A percentile compares a stretch with the other conserved stretches of the same genome.
phyloP scores from a whole-genome alignment of 2,797 vertebrate genomes.

The Sebastes kiyomatsui region DNA sequence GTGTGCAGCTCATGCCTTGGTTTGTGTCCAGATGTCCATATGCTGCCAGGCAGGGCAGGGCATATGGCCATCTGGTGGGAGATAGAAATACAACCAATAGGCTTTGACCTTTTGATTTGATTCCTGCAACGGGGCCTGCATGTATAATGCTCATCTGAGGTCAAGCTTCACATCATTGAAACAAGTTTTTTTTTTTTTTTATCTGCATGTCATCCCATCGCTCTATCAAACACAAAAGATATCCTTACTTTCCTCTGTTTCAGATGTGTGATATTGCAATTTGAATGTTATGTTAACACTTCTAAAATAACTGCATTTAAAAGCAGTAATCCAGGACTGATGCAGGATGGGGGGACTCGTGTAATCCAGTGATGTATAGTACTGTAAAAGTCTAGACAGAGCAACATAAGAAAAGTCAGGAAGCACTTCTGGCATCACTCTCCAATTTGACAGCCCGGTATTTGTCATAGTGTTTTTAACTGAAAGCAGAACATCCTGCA shows the following conservation, averaged over 20 bases:
- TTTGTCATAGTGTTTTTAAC: background rate
- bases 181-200: background rate
- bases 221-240: background rate
- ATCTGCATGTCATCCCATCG: background rate
- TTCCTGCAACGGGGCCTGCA: constrained; percentile 27
- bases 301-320: background rate
- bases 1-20: constrained; percentile 50
- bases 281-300: background rate
- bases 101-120: constrained; percentile 67
- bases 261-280: background rate
- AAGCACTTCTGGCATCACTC: background rate
- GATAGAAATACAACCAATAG: constrained; percentile 60
- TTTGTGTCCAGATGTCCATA: constrained; percentile 73
- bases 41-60: constrained; percentile 68
- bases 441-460: background rate
- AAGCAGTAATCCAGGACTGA: background rate
- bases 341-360: background rate
- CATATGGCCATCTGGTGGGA: constrained; percentile 72
- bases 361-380: background rate
- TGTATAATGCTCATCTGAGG: constrained; percentile 4
- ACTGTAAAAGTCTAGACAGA: background rate
- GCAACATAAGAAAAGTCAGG: constrained; percentile 5
- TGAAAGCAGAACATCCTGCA: background rate
- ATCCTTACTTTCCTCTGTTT: background rate
- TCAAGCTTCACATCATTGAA: background rate